Conservation (phyloP, 2,797 vertebrate genomes). For the Ataeniobius toweri region DNA sequence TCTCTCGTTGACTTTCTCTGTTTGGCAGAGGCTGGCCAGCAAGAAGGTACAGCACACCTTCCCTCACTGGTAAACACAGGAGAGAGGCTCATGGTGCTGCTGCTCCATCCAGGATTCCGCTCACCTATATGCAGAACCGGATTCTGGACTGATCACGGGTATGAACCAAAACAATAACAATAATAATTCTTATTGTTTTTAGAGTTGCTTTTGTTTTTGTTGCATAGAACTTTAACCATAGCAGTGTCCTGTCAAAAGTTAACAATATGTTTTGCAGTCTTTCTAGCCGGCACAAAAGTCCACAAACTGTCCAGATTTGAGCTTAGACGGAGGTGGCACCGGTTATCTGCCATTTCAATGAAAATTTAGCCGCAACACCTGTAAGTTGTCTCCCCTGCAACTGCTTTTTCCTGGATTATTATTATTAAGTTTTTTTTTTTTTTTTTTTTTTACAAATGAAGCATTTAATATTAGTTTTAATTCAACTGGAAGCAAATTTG, state of each 20-base stretch:
- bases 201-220: background rate
- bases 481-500: background rate
- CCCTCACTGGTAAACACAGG: slow-evolving; percentile 65
- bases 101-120: slow-evolving; percentile 64
- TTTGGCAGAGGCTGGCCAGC: slow-evolving; percentile 71
- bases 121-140: slow-evolving; percentile 40
- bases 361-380: slow-evolving; percentile 39
- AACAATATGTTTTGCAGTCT: background rate
- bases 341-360: slow-evolving; percentile 49
- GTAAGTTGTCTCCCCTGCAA: slow-evolving; percentile 61
- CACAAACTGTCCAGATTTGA: slow-evolving; percentile 37
- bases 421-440: too few relatives aligned
- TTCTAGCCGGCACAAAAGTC: slow-evolving; percentile 20
- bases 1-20: slow-evolving; percentile 73
- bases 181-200: slow-evolving; percentile 13
- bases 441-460: background rate
- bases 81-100: slow-evolving; percentile 51
- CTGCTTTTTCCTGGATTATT: background rate
- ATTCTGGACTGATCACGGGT: slow-evolving; percentile 48
- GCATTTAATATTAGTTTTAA: background rate
- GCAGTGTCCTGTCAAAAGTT: background rate
- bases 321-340: slow-evolving; percentile 32
- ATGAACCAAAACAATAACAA: slow-evolving; percentile 23
- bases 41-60: slow-evolving; percentile 59
- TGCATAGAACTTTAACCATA: background rate